Evolutionary conservation across 2,888 invertebrate genomes (phyloP), one percentile per base, ranked within the genome.

Genomic region (Ormyrus thymus): DNA sequence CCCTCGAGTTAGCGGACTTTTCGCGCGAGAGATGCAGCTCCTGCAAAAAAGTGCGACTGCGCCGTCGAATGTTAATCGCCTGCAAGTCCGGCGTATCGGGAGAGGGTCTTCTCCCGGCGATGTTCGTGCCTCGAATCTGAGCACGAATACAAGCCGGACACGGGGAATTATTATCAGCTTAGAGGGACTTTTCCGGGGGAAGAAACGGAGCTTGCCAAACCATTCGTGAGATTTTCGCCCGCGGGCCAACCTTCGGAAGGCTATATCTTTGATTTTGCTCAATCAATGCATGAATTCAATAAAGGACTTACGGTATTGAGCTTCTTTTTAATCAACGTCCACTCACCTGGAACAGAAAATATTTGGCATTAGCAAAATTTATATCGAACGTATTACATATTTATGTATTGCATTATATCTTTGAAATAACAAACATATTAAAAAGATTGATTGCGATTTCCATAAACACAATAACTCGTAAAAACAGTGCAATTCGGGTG

Each of bases 81-180:
- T 7, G 11, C 46, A 45, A 50, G 50, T 51, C 9, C 15, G 7
- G 9, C 7, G 11, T 71, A 62, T 46, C 61, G 51, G 65, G 13
- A 15, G 7, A 11, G 50, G 48, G 58, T 29, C 55, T 58, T 7
- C 8, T 9, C 15, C 46, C 29, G 45, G 56, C n/a, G n/a, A 46
- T 43, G 7, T 64, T 51, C 66, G 74, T 66, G 74, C 66, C 15
- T 66, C 66, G 74, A 75, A 75, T 66, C 1, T 1, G 29, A 65
- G 48, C 1, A 15, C 29, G 70, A 51, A 61, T 71, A 61, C 15
- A 29, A 29, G n/a, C 53, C 64, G 64, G 62, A 64, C 64, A 64
- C 11, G 48, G 64, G 56, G 46, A 73, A 73, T 73, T 73, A 73
- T 73, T 73, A 73, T 73, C 64, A 64, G 53, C 72, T 73, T 72